Evolutionary conservation across 2,113 vertebrate genomes (phyloP), one percentile per base, ranked within the genome.

Genomic region (Catagonus wagneri): DNA sequence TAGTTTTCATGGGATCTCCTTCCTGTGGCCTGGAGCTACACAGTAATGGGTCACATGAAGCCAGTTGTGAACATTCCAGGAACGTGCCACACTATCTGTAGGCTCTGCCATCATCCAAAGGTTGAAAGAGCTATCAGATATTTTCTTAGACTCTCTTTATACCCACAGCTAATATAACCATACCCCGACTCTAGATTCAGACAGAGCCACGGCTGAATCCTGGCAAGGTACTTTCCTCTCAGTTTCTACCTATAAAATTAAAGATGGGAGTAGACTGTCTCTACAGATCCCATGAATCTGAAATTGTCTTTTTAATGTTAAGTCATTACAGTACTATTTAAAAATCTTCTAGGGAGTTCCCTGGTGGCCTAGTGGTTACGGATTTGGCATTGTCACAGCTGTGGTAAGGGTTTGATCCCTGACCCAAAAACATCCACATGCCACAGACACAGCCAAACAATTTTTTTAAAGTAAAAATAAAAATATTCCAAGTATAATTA

Each of bases 231-330:
- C 27, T 27, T 56, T 56, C 52, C 78, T 85, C 52, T 87, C 52
- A 52, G 32, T 75, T 78, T 25, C 52, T 16, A 56, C 2, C n/a
- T 56, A 36, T 27, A 83, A 83, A 90, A 93, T 39, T 50, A 68
- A 95, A 96, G 44, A 58, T 27, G 60, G 25, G 69, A 50, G n/a
- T 20, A 75, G 20, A 63, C 2, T n/a, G 32, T 44, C 65, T 61
- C 83, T 44, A 79, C 75, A 94, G 61, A 84, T 32, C 22, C 75
- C 22, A 10, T 11, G 3, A 63, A 7, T 93, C 66, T 72, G 87
- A 94, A 80, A 84, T 19, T 80, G 6, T 61, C 56, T 76, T 94
- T 95, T 69, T 74, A 78, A 83, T 74, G 71, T 7, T 22, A 86
- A 92, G 54, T 93, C 71, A 92, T 14, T 13, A 58, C 7, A 65